Evolutionary conservation across 2,888 invertebrate genomes (phyloP), one percentile per base, ranked within the genome.

Genomic region (Cryptus armator): DNA sequence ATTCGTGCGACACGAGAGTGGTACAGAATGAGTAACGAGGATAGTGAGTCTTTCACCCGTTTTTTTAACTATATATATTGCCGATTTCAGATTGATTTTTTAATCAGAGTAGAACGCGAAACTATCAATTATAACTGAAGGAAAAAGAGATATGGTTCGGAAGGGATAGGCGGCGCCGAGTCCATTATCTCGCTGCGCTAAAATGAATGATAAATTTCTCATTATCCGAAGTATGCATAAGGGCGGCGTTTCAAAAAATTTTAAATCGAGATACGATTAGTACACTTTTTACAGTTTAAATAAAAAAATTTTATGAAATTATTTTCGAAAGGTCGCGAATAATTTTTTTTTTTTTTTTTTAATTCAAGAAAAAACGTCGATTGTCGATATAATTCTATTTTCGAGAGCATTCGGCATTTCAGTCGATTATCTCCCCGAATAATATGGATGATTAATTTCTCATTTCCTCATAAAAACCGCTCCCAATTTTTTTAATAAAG

Each of bases 51-150:
- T 46, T 44, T 14, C 43, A 37, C 37, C 37, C 9, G 5, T 37
- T 37, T 37, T 37, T 9, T 37, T 9, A 9, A 37, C 37, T 37
- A 37, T 37, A 37, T 32, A 74, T 51, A 53, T 62, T 62, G 44
- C n/a, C 51, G 68, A 79, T 74, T 68, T 53, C 43, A 74, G 64
- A 53, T 83, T 72, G 78, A 79, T 83, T 83, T 72, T 82, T 79
- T 74, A 79, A 83, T 79, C 62, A 75, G 74, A 9, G 10, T 19
- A 7, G 32, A 32, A 78, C 48, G 46, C 14, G 51, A 74, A 62
- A 46, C 48, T 70, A 53, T 62, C 51, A 79, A 79, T 79, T 79
- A 74, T 62, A 43, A 72, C 68, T 68, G 32, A 74, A 32, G 43
- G 37, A 44, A 74, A 68, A 62, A 62, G 19, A 59, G 53, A 51